phyloP scores from a whole-genome alignment of 64 coral and sea anemone species.

The Dendronephthya gigantea region DNA sequence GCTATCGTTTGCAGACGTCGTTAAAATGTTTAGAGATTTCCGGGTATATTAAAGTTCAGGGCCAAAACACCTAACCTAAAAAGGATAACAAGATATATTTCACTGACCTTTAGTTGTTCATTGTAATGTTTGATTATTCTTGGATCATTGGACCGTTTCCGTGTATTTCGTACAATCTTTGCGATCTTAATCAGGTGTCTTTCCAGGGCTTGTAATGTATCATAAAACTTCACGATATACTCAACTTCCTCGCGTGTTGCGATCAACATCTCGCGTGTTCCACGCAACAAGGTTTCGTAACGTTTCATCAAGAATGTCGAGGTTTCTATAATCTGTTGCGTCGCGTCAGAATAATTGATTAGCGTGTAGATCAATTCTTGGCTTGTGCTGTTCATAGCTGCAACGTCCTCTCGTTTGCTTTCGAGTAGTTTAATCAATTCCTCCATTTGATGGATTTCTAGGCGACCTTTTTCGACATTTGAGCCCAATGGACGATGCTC shows the following conservation, averaged over 20 bases:
- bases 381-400: conserved; percentile 3
- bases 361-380: conserved; percentile 12
- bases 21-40: too few species aligned
- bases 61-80: too few species aligned
- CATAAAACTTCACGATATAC: conserved; percentile 1
- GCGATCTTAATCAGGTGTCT: neutral
- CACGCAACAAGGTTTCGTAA: neutral
- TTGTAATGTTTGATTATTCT: conserved; percentile 14
- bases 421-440: neutral
- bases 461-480: neutral
- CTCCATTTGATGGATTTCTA: neutral
- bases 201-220: neutral
- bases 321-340: neutral
- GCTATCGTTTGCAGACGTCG: too few species aligned
- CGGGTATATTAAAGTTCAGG: too few species aligned
- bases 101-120: conserved; percentile 13
- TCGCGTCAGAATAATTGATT: neutral
- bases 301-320: conserved; percentile 13
- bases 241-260: neutral
- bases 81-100: neutral
- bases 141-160: neutral
- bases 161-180: neutral
- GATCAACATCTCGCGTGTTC: neutral
- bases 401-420: neutral
- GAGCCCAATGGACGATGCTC: neutral